Conservation (phyloP, 2,797 vertebrate genomes). For the Gobio occitaniae region DNA sequence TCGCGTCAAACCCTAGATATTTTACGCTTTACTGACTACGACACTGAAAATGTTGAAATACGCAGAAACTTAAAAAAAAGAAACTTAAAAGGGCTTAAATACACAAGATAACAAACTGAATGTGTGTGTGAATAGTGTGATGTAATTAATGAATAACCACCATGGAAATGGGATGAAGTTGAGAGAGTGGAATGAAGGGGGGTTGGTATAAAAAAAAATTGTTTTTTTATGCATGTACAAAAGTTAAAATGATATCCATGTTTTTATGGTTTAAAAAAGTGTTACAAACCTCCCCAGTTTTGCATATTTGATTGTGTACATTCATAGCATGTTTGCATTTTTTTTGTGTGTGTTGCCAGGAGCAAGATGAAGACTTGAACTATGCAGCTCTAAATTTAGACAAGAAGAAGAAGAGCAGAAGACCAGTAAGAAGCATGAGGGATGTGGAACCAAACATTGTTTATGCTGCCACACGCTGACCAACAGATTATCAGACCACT, state of each 20-base stretch:
- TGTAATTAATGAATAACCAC: too few relatives aligned
- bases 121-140: too few relatives aligned
- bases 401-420: conserved; percentile 6
- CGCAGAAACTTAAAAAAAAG: too few relatives aligned
- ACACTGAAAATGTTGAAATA: too few relatives aligned
- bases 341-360: background rate
- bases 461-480: conserved; percentile 61
- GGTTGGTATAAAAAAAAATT: background rate
- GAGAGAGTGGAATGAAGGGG: background rate
- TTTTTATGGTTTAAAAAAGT: background rate
- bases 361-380: conserved; percentile 31
- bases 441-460: conserved; percentile 45
- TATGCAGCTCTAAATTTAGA: conserved; percentile 55
- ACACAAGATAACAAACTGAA: too few relatives aligned
- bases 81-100: too few relatives aligned
- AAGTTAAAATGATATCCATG: background rate
- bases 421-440: background rate
- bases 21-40: too few relatives aligned
- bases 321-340: background rate
- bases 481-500: background rate
- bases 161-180: background rate
- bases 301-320: background rate
- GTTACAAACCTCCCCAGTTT: background rate
- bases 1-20: too few relatives aligned
- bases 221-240: background rate